These are phyloP conservation scores for Caenorhabditis sulstoni DNA, from an alignment of 2,888 invertebrate species.

Conservation along the genomic window DNA sequence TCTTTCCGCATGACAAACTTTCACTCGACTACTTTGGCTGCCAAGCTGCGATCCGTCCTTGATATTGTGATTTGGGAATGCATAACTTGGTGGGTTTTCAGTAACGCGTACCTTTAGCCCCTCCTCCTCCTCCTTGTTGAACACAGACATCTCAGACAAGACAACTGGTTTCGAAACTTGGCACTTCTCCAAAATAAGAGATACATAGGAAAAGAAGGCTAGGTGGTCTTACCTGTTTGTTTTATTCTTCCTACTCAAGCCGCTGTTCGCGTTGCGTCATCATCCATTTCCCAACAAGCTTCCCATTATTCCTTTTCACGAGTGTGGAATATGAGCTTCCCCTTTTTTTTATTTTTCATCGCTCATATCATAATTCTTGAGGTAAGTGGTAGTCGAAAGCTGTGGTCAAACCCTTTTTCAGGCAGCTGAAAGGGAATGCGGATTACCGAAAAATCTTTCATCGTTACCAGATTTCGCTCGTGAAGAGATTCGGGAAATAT, in stretches of 20 bases:
- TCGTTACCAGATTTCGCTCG: slow-evolving; percentile 75
- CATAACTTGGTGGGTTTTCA: slow-evolving; percentile 24
- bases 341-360: background rate
- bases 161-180: slow-evolving; percentile 58
- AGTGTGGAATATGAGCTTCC: background rate
- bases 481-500: slow-evolving; percentile 76
- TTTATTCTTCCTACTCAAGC: slow-evolving; percentile 50
- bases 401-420: background rate
- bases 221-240: slow-evolving; percentile 62
- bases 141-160: slow-evolving; percentile 30
- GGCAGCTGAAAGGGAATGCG: slow-evolving; percentile 64
- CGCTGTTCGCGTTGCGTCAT: slow-evolving; percentile 29
- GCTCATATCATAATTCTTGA: background rate
- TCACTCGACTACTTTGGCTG: slow-evolving; percentile 38
- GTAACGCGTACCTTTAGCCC: slow-evolving; percentile 29
- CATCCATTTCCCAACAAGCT: background rate
- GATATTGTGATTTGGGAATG: slow-evolving; percentile 53
- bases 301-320: background rate
- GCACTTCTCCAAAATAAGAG: slow-evolving; percentile 54
- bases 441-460: slow-evolving; percentile 70
- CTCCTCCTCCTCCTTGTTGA: background rate
- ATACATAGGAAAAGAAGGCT: slow-evolving; percentile 33
- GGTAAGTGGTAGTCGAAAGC: background rate
- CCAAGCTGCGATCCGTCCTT: slow-evolving; percentile 46
- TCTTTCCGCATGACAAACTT: slow-evolving; percentile 42